Conservation (phyloP, 2,797 vertebrate species). For the Microhierax caerulescens region DNA sequence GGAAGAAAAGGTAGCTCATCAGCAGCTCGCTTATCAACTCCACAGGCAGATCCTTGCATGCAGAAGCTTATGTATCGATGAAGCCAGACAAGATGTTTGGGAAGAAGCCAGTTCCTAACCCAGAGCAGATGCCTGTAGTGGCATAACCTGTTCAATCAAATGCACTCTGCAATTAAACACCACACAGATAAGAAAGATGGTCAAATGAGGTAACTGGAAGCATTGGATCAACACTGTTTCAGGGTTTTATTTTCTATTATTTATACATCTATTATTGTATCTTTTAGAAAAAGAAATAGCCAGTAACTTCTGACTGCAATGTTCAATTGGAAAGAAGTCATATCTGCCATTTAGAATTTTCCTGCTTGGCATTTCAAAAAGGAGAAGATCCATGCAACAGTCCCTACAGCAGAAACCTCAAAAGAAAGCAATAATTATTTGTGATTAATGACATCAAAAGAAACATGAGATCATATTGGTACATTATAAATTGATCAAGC, state of each 20-base stretch:
- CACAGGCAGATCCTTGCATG: neutral
- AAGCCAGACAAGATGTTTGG: neutral
- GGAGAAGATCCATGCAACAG: neutral
- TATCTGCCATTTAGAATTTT: neutral
- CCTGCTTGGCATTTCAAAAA: neutral
- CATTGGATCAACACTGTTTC: neutral
- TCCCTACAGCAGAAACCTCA: neutral
- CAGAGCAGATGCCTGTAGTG: neutral
- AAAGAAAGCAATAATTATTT: neutral
- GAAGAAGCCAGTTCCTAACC: neutral
- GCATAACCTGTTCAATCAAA: neutral
- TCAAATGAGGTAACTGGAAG: neutral
- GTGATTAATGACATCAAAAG: neutral
- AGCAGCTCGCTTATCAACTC: constrained; percentile 32
- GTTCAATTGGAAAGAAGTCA: neutral
- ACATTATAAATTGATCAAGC: neutral
- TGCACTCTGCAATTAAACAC: neutral
- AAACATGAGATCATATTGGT: neutral
- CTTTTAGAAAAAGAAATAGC: neutral
- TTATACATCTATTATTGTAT: neutral
- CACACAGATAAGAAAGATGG: neutral
- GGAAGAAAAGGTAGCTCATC: constrained; percentile 54
- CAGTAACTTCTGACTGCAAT: neutral
- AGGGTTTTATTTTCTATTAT: neutral
- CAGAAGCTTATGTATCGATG: neutral